These are phyloP conservation scores for Apistogramma diplotaenia DNA, from an alignment of 2,113 vertebrate genomes.

Conservation along the genomic window DNA sequence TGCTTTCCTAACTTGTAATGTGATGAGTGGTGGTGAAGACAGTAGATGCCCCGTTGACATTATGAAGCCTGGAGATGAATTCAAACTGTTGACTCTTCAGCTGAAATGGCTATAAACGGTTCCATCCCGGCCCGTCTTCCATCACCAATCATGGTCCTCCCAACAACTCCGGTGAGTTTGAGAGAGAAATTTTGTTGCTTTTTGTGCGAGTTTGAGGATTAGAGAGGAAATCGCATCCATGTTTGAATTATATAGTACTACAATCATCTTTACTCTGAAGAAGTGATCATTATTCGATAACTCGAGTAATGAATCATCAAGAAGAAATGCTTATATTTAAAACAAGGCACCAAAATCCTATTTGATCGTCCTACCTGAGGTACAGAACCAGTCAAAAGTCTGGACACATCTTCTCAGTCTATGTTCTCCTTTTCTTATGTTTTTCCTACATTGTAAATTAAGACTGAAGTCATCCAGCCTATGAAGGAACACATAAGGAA, in stretches of 20 bases:
- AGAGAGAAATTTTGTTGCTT: not conserved
- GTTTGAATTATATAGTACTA: no score
- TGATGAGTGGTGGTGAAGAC: not conserved
- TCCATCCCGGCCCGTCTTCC: not conserved
- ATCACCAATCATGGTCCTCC: not conserved
- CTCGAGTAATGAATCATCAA: no score
- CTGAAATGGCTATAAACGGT: not conserved
- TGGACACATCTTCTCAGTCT: no score
- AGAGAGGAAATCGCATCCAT: not conserved
- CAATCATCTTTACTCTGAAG: no score
- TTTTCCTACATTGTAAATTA: no score
- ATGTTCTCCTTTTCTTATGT: no score
- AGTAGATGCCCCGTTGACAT: not conserved
- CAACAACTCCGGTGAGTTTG: not conserved
- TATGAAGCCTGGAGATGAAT: not conserved
- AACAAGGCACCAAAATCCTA: not conserved
- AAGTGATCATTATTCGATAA: no score
- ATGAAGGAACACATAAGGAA: no score
- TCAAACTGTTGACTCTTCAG: not conserved
- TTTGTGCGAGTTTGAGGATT: not conserved
- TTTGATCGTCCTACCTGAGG: not conserved
- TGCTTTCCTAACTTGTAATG: not conserved
- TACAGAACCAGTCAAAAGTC: not conserved
- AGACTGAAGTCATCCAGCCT: no score
- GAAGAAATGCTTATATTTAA: no score